Evolutionary conservation across 1,140 invertebrate genomes (phyloP).

Genomic region (Lepidotrigona ventralis): DNA sequence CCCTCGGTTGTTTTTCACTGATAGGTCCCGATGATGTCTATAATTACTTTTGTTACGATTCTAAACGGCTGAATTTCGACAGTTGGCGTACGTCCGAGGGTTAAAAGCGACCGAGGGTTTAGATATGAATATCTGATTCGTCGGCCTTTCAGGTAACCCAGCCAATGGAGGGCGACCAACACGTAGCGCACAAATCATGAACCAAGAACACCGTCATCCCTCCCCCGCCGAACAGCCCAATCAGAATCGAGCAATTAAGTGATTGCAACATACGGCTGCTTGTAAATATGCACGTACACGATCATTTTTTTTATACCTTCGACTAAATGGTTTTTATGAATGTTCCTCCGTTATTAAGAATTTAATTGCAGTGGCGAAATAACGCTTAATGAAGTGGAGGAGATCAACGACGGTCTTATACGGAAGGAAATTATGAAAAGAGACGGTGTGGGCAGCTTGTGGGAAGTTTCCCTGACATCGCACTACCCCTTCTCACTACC

Average conservation of each 20-base stretch:
- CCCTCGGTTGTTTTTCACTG: neutral
- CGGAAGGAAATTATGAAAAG: neutral
- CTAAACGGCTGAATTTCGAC: slow-evolving; percentile 28
- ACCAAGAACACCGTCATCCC: slow-evolving; percentile 28
- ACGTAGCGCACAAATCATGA: slow-evolving; percentile 49
- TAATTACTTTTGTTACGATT: neutral
- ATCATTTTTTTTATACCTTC: neutral
- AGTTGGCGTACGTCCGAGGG: slow-evolving; percentile 13
- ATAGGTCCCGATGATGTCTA: neutral
- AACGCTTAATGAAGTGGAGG: neutral
- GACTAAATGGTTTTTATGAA: neutral
- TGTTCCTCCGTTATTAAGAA: neutral
- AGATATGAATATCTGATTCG: slow-evolving; percentile 55
- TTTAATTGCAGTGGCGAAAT: neutral
- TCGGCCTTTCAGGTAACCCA: slow-evolving; percentile 37
- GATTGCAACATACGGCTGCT: slow-evolving; percentile 36
- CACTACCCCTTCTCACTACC: neutral
- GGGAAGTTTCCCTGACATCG: neutral
- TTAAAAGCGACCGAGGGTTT: slow-evolving; percentile 44
- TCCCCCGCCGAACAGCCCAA: slow-evolving; percentile 37
- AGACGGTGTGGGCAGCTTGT: too few species aligned
- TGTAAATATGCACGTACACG: neutral
- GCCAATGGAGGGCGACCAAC: slow-evolving; percentile 48
- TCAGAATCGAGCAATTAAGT: slow-evolving; percentile 62
- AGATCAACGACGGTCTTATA: too few species aligned